Evolutionary conservation across 2,113 vertebrate species (phyloP), one percentile per base, ranked within the genome.

Genomic region (Entomyzon cyanotis): DNA sequence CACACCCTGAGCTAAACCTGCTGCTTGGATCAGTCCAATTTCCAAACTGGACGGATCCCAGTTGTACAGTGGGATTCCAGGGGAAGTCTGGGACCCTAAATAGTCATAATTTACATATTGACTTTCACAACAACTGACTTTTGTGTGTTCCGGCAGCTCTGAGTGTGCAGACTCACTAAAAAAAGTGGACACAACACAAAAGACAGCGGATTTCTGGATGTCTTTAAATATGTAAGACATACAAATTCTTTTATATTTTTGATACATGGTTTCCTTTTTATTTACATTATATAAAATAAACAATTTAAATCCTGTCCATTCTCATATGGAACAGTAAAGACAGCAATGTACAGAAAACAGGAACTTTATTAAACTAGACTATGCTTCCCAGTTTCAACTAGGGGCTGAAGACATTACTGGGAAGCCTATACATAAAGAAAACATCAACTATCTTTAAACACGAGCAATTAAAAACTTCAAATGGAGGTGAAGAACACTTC

Each of bases 241-340:
- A 37, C 79, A 79, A 56, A 8, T 42, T 71, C 67, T 20, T 69
- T 39, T 96, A 44, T 31, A 77, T 83, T 86, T 92, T 91, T 91
- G 35, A 91, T 94, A 68, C n/a, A 37, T 39, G 63, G 11, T 52
- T 74, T 21, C 6, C 5, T 50, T 97, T 94, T 95, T 33, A 90
- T 71, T 87, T 87, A 18, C 33, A 37, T 65, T 49, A 42, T 52
- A 44, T 68, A 56, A 55, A 98, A 98, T 97, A 97, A 98, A 98
- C 46, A 81, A 60, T 87, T 74, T 50, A 20, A 68, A 74, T 67
- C 13, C 10, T 35, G 21, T 31, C 13, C 16, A 31, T 67, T 76
- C 14, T 27, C 13, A 22, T 50, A 59, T 22, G 25, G 20, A 86
- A 59, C 35, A 67, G 25, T 25, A 58, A 67, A 23, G 23, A 28